Evolutionary conservation across 2,888 invertebrate species (phyloP).

Genomic region (Pseudanteris insignis): DNA sequence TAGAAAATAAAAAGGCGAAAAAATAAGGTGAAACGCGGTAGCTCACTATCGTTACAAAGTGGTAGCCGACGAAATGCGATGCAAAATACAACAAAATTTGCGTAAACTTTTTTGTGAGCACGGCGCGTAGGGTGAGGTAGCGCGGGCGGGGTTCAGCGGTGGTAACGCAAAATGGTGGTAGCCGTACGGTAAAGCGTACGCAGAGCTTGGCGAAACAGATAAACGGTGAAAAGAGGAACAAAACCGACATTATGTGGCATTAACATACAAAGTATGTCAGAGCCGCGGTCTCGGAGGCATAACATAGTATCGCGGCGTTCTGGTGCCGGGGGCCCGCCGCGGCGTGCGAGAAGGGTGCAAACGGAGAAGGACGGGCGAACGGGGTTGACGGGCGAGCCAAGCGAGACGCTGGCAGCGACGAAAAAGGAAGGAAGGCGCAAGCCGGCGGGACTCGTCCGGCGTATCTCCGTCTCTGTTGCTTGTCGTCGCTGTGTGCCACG

Average conservation of each 20-base stretch:
- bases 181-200: constrained; percentile 51
- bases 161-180: constrained; percentile 41
- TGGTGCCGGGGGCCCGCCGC: constrained; percentile 53
- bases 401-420: constrained; percentile 29
- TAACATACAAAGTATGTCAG: constrained; percentile 68
- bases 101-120: constrained; percentile 24
- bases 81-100: constrained; percentile 28
- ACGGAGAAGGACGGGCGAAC: constrained; percentile 25
- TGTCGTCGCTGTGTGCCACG: constrained; percentile 56
- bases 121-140: constrained; percentile 4
- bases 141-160: constrained; percentile 13
- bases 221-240: constrained; percentile 65
- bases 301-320: constrained; percentile 63
- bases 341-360: constrained; percentile 12
- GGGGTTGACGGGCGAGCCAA: constrained; percentile 11
- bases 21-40: too few species aligned
- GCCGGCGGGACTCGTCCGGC: constrained; percentile 53
- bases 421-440: constrained; percentile 35
- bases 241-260: constrained; percentile 67
- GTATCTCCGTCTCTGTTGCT: constrained; percentile 49
- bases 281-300: constrained; percentile 59
- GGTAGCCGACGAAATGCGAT: constrained; percentile 10
- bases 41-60: not conserved
- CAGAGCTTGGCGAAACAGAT: constrained; percentile 59
- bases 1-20: too few species aligned